Evolutionary conservation across 2,888 invertebrate genomes (phyloP).

Genomic region (Cosmorhoe ocellata): DNA sequence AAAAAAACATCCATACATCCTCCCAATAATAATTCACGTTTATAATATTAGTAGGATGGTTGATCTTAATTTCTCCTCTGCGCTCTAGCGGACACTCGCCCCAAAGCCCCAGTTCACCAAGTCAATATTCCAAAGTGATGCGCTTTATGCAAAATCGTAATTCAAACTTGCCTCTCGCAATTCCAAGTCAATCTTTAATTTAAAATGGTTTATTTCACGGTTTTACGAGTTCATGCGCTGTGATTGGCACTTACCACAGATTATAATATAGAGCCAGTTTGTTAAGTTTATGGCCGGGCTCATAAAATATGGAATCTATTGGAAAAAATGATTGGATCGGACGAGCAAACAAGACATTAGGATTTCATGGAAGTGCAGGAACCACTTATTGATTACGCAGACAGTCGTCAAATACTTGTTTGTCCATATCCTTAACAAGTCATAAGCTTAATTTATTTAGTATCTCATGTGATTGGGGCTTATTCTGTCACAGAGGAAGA

Average conservation of each 20-base stretch:
- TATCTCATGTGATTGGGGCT: too few species aligned
- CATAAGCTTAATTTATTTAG: too few species aligned
- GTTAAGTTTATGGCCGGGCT: slow-evolving; percentile 40
- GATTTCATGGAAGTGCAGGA: not conserved
- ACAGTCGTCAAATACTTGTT: too few species aligned
- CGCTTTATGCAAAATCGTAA: slow-evolving; percentile 44
- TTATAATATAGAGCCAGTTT: slow-evolving; percentile 36
- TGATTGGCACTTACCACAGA: slow-evolving; percentile 50
- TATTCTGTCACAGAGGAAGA: too few species aligned
- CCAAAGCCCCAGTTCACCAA: too few species aligned
- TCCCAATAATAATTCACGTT: too few species aligned
- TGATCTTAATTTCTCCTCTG: too few species aligned
- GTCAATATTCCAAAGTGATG: slow-evolving; percentile 29
- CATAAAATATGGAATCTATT: slow-evolving; percentile 16
- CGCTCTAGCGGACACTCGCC: too few species aligned
- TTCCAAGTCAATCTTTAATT: slow-evolving; percentile 42
- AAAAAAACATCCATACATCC: too few species aligned
- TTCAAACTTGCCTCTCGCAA: slow-evolving; percentile 39
- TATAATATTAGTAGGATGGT: too few species aligned
- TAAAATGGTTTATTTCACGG: slow-evolving; percentile 52
- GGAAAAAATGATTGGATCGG: slow-evolving; percentile 19
- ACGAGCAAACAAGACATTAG: slow-evolving; percentile 13
- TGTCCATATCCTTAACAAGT: too few species aligned
- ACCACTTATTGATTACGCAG: too few species aligned
- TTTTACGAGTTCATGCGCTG: slow-evolving; percentile 47